Percentiles rank a stretch among this genome's conserved stretches.
Evolutionary conservation across 2,113 vertebrate species (phyloP).

Genomic region (Caretta caretta): DNA sequence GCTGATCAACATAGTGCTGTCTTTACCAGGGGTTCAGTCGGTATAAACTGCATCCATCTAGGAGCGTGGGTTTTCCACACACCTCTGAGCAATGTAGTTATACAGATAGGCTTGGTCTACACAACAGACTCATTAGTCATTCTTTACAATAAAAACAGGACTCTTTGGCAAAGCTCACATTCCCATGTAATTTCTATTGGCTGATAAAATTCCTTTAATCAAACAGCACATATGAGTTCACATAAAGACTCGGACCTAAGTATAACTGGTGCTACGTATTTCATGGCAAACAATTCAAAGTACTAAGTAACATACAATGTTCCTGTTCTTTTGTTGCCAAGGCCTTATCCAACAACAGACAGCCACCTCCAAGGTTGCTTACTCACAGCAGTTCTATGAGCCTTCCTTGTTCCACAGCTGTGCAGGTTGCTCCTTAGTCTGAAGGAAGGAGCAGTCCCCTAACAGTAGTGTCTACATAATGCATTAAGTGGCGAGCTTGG

Average conservation of each 20-base stretch:
- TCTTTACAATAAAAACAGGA: background rate
- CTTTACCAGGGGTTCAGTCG: background rate
- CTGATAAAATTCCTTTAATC: background rate
- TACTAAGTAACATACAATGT: background rate
- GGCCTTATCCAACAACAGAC: background rate
- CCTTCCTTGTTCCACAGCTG: background rate
- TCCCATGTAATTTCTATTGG: background rate
- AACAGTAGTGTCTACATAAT: background rate
- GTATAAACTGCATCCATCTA: background rate
- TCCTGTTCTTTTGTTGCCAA: background rate
- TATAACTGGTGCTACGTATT: background rate
- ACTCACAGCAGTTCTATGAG: background rate
- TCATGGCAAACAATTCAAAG: background rate
- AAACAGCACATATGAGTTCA: background rate
- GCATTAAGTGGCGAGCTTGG: accelerated
- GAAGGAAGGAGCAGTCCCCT: accelerated
- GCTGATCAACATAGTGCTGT: background rate
- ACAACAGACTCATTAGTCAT: background rate
- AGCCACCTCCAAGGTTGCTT: background rate
- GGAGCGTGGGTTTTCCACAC: no score
- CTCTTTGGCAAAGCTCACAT: background rate
- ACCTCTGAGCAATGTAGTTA: no score
- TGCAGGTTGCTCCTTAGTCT: background rate
- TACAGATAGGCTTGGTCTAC: background rate
- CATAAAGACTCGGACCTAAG: background rate